phyloP scores from a whole-genome alignment of 2,113 vertebrate genomes.

The Catharus minimus region DNA sequence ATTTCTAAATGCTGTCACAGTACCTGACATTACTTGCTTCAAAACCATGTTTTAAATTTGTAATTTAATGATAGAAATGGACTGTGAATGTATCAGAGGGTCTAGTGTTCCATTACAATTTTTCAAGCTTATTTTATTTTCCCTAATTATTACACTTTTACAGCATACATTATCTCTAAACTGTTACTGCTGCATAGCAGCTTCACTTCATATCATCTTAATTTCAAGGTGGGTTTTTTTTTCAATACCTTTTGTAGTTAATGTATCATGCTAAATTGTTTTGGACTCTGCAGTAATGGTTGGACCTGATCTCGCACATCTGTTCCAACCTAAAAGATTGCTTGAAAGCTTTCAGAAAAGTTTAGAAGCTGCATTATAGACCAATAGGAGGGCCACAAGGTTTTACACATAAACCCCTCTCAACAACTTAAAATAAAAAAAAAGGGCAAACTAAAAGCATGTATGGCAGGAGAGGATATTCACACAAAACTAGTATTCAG shows the following conservation, averaged over 20 bases:
- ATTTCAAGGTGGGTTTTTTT: neutral
- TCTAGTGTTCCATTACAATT: neutral
- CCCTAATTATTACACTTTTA: neutral
- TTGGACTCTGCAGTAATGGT: neutral
- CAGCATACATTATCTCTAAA: neutral
- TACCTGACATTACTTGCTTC: neutral
- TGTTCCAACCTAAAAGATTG: neutral
- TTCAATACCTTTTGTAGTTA: neutral
- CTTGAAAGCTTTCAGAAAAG: neutral
- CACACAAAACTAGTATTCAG: neutral
- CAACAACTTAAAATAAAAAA: neutral
- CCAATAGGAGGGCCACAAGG: neutral
- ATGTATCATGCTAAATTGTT: neutral
- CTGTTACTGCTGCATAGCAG: neutral
- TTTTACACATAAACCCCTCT: fast-evolving
- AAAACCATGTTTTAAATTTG: neutral
- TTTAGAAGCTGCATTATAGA: neutral
- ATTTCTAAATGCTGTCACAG: neutral
- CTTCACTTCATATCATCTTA: neutral
- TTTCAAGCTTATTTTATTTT: neutral
- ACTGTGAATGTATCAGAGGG: neutral
- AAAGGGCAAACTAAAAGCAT: fast-evolving
- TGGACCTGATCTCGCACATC: neutral
- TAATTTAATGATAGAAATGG: neutral
- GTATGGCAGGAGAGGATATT: neutral